Evolutionary conservation across 2,797 vertebrate species (phyloP), one percentile per base, ranked within the genome.

Genomic region (Hoplostethus mediterraneus): DNA sequence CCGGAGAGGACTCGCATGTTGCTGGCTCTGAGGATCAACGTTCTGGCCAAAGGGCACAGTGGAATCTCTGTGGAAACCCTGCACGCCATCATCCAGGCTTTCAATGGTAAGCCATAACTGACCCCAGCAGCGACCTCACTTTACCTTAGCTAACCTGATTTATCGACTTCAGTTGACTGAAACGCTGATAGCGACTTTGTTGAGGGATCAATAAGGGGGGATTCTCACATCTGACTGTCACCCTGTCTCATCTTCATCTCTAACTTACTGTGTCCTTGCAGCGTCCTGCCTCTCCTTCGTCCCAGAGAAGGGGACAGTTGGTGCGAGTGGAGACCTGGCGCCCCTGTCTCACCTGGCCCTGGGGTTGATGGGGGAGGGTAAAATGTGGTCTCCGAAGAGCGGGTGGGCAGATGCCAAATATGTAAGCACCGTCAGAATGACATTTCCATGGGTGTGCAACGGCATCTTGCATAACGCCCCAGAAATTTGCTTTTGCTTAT

Each of bases 391-490:
- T 16, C 98, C 98, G 0, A 99, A 98, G 89, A 99, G 98, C 25
- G 98, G 98, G 62, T 99, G 98, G 98, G 98, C 98, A 17, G 97
- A 99, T 60, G 97, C 98, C 72, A 99, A 99, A 99, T 99, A 99
- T 2, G 98, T 99, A 96, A 96, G 6, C 14, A 13, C 28, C 40
- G 7, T 52, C 53, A 49, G 13, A 44, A 62, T 11, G 17, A 54
- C 45, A 8, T 69, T 68, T 48, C 31, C 1, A n/a, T 70, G n/a
- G 45, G 63, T 63, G 33, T 51, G 60, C 45, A 73, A 74, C 66
- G 12, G 17, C 13, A 65, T 28, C 45, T 71, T 38, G 44, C 51
- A 52, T 49, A 47, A 53, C 66, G 40, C 65, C 21, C 1, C 4
- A 72, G 61, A 80, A 72, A 70, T 59, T 6, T 63, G 28, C 13